Evolutionary conservation across 2,113 vertebrate genomes (phyloP).

Genomic region (Pachycephala philippinensis): DNA sequence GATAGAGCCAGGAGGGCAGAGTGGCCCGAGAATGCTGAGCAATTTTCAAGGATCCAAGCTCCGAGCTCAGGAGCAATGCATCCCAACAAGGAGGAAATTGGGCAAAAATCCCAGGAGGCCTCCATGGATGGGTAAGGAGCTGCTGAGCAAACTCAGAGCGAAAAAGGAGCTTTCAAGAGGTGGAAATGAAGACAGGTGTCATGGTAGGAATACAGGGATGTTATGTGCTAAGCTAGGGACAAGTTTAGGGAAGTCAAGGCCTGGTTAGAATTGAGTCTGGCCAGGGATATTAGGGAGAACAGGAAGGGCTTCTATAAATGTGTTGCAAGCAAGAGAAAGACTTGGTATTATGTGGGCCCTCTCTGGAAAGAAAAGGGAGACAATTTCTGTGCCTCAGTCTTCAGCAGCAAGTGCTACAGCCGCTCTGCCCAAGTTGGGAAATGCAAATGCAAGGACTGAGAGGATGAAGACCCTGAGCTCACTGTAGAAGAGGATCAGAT

Average conservation of each 20-base stretch:
- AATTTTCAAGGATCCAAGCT: not conserved
- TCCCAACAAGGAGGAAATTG: not conserved
- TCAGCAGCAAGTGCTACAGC: not conserved
- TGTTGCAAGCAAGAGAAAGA: not conserved
- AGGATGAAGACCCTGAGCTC: not conserved
- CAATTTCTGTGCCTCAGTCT: not conserved
- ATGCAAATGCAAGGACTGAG: not conserved
- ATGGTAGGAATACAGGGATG: not conserved
- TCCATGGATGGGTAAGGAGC: not conserved
- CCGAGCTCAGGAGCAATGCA: not conserved
- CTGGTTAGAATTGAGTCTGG: not conserved
- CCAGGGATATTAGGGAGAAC: not conserved
- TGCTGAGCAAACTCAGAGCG: not conserved
- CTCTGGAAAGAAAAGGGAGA: not conserved
- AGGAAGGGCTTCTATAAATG: not conserved
- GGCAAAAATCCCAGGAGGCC: not conserved
- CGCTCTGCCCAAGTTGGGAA: not conserved
- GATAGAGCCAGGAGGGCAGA: not conserved
- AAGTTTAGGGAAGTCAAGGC: not conserved
- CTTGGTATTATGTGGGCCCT: not conserved
- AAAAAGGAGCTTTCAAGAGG: not conserved
- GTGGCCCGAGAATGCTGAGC: not conserved
- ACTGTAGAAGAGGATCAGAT: not conserved
- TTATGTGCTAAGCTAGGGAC: not conserved
- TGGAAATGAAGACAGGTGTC: not conserved